These are phyloP conservation scores for Lasioglossum vierecki DNA, from an alignment of 2,888 invertebrate species.

Conservation along the genomic window DNA sequence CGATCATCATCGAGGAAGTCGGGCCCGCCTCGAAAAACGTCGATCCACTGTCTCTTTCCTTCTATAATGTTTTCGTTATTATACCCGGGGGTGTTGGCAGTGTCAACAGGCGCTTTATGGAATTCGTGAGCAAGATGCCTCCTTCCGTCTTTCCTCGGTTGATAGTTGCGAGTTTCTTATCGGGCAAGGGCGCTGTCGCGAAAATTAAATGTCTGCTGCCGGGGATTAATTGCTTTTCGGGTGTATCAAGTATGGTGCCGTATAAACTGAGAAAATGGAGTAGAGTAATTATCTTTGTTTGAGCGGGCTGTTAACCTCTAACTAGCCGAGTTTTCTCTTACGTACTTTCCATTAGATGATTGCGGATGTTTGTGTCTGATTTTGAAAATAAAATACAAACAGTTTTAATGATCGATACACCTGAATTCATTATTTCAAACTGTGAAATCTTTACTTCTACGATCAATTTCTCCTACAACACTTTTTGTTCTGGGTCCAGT, in stretches of 20 bases:
- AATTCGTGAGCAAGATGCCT: neutral
- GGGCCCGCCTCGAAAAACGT: neutral
- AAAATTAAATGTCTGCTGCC: slow-evolving; percentile 1
- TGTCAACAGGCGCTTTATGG: neutral
- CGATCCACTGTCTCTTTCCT: neutral
- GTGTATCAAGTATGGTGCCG: neutral
- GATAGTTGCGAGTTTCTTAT: neutral
- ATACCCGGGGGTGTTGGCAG: neutral
- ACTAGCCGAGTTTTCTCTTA: neutral
- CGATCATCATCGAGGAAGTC: neutral
- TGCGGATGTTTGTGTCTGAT: neutral
- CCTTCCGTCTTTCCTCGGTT: neutral
- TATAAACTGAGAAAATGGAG: neutral
- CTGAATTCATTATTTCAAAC: no score
- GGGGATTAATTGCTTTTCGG: neutral
- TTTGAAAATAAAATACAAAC: no score
- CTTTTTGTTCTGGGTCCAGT: no score
- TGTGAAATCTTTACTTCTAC: no score
- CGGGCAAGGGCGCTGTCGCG: neutral
- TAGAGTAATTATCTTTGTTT: neutral
- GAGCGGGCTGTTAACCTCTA: neutral
- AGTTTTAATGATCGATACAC: neutral
- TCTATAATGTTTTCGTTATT: neutral
- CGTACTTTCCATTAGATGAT: neutral
- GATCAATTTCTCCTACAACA: no score